Conservation (phyloP, 1,140 invertebrate species). For the Lordiphosa collinella region DNA sequence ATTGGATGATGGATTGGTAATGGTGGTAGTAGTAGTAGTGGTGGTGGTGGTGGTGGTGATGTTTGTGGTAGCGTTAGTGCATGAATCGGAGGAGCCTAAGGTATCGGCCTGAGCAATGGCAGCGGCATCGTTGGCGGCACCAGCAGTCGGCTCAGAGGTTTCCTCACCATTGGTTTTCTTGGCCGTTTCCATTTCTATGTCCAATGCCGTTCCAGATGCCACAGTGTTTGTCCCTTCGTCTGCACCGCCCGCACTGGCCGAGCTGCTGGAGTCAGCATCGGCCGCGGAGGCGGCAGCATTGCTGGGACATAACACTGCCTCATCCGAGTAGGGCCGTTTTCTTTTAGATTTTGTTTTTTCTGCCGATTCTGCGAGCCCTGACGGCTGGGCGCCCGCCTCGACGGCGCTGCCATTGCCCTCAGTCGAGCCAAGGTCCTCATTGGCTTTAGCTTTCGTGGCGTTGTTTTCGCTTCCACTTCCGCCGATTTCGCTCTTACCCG, state of each 20-base stretch:
- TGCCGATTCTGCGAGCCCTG: constrained; percentile 51
- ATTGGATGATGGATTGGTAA: constrained; percentile 70
- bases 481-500: constrained; percentile 79
- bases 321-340: constrained; percentile 10
- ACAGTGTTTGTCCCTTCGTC: constrained; percentile 47
- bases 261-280: constrained; percentile 34
- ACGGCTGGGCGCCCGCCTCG: constrained; percentile 37
- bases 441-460: constrained; percentile 21
- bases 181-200: constrained; percentile 52
- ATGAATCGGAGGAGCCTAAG: constrained; percentile 49
- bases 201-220: constrained; percentile 48
- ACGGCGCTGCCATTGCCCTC: constrained; percentile 63
- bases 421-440: constrained; percentile 24
- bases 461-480: constrained; percentile 38
- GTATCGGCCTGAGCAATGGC: constrained; percentile 53
- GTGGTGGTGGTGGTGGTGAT: constrained; percentile 55
- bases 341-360: constrained; percentile 27
- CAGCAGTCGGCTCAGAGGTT: constrained; percentile 37
- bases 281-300: not conserved
- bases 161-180: constrained; percentile 56
- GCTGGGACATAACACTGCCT: constrained; percentile 24
- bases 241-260: constrained; percentile 10
- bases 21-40: constrained; percentile 59
- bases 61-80: constrained; percentile 71
- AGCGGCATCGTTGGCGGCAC: constrained; percentile 46